Conservation (phyloP, 1,140 invertebrate species). For the Drosophila melanogaster region DNA sequence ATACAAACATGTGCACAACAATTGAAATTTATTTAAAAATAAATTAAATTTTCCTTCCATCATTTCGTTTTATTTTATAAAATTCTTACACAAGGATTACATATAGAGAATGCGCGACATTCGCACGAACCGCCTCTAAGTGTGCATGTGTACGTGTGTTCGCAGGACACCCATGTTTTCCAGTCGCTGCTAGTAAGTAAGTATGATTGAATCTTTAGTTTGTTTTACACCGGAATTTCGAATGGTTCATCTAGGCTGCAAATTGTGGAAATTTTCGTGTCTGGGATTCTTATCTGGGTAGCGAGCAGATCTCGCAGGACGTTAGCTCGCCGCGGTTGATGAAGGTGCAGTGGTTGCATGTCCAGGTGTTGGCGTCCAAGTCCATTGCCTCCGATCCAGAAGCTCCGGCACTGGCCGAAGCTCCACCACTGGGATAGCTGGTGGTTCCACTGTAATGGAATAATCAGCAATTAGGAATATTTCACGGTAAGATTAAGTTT, state of each 20-base stretch:
- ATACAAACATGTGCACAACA: slow-evolving; percentile 51
- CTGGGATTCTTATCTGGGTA: slow-evolving; percentile 88
- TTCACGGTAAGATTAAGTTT: not conserved
- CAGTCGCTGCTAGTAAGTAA: slow-evolving; percentile 55
- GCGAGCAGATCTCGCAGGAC: slow-evolving; percentile 96
- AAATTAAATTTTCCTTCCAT: slow-evolving; percentile 56
- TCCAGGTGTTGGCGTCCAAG: slow-evolving; percentile 88
- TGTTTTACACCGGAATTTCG: slow-evolving; percentile 69
- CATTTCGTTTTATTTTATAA: slow-evolving; percentile 61
- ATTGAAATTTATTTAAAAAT: slow-evolving; percentile 74
- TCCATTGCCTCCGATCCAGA: slow-evolving; percentile 61
- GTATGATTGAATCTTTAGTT: slow-evolving; percentile 79
- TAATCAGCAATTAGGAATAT: not conserved
- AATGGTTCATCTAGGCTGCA: slow-evolving; percentile 39
- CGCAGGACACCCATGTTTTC: slow-evolving; percentile 37
- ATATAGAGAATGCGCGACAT: slow-evolving; percentile 57
- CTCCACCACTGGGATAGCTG: slow-evolving; percentile 65
- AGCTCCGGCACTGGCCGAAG: slow-evolving; percentile 45
- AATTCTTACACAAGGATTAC: slow-evolving; percentile 71
- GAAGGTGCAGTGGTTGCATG: slow-evolving; percentile 96
- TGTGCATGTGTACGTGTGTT: slow-evolving; percentile 22
- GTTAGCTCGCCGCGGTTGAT: slow-evolving; percentile 91
- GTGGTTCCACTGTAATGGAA: slow-evolving; percentile 58
- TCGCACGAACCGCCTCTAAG: slow-evolving; percentile 31
- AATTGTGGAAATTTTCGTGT: slow-evolving; percentile 27